Conservation (phyloP, 1,140 invertebrate species). For the Ceratosolen solmsi region DNA sequence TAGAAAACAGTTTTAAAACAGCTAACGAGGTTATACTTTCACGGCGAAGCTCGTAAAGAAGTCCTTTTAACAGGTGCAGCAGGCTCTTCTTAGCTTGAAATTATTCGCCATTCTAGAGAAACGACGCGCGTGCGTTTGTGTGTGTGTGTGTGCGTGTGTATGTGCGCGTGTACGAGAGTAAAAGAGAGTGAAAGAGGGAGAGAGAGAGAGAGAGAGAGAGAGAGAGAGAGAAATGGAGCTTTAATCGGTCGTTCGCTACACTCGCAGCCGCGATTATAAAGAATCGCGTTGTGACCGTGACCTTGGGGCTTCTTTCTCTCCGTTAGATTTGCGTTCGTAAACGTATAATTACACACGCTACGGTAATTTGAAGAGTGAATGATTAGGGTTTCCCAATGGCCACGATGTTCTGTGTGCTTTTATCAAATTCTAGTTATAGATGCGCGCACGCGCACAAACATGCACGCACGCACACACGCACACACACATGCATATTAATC, state of each 20-base stretch:
- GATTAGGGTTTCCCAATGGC: constrained; percentile 21
- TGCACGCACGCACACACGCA: neutral
- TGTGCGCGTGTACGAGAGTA: neutral
- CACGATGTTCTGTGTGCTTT: neutral
- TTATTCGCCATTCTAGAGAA: neutral
- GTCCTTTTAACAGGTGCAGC: constrained; percentile 3
- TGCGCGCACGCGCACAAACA: too few relatives aligned
- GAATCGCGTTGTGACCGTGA: constrained; percentile 20
- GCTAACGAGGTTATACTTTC: constrained; percentile 20
- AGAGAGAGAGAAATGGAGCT: neutral
- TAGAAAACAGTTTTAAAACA: neutral
- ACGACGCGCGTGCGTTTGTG: neutral
- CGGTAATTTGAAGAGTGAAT: constrained; percentile 23
- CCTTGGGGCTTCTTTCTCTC: constrained; percentile 29
- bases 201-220: constrained; percentile 21
- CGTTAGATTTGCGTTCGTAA: neutral
- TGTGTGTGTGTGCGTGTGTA: neutral
- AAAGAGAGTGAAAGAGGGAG: neutral
- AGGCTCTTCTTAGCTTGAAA: neutral
- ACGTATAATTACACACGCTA: constrained; percentile 34
- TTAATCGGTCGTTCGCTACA: constrained; percentile 37
- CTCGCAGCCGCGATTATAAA: neutral
- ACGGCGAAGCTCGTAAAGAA: constrained; percentile 2
- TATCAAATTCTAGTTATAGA: too few relatives aligned
- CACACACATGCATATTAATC: neutral